These are phyloP conservation scores for Drosophila ohnishii DNA, from an alignment of 1,140 invertebrate genomes.

Conservation along the genomic window DNA sequence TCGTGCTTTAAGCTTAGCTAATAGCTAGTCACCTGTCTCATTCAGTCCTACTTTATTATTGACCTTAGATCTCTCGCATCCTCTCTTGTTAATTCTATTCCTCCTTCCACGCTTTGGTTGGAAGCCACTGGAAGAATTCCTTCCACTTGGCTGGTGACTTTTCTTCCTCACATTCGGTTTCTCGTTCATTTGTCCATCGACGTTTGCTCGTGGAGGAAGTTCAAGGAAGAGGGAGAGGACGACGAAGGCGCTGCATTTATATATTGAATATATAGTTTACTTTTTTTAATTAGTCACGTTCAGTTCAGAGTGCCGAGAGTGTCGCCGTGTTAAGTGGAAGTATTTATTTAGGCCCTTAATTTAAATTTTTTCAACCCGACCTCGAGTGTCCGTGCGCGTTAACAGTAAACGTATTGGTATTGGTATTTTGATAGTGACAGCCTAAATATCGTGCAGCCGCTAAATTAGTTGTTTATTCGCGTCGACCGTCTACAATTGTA, in stretches of 20 bases:
- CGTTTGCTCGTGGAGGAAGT: conserved; percentile 64
- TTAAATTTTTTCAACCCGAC: conserved; percentile 46
- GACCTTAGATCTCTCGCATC: conserved; percentile 4
- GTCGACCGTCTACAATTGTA: conserved; percentile 60
- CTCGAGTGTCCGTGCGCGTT: conserved; percentile 67
- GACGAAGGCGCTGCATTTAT: conserved; percentile 60
- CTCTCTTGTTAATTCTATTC: not conserved
- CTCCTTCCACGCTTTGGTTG: conserved; percentile 4
- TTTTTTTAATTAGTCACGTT: conserved; percentile 71
- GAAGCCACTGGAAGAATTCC: conserved; percentile 3
- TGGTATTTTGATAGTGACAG: conserved; percentile 28
- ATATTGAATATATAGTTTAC: conserved; percentile 47
- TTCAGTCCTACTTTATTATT: not conserved
- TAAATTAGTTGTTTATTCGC: conserved; percentile 52
- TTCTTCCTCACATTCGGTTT: not conserved
- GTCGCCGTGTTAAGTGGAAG: conserved; percentile 73
- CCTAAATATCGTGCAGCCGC: conserved; percentile 31
- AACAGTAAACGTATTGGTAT: conserved; percentile 44
- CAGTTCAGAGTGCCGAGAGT: conserved; percentile 40
- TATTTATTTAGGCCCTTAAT: conserved; percentile 57
- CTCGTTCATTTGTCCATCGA: conserved; percentile 73
- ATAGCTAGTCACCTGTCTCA: not conserved
- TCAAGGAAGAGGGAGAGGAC: conserved; percentile 9
- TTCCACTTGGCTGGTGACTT: not conserved
- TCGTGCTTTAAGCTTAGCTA: not conserved